A percentile compares a stretch with the other conserved stretches of the same genome.
Evolutionary conservation across 1,140 invertebrate genomes (phyloP).

Genomic region (Drosophila triauraria): DNA sequence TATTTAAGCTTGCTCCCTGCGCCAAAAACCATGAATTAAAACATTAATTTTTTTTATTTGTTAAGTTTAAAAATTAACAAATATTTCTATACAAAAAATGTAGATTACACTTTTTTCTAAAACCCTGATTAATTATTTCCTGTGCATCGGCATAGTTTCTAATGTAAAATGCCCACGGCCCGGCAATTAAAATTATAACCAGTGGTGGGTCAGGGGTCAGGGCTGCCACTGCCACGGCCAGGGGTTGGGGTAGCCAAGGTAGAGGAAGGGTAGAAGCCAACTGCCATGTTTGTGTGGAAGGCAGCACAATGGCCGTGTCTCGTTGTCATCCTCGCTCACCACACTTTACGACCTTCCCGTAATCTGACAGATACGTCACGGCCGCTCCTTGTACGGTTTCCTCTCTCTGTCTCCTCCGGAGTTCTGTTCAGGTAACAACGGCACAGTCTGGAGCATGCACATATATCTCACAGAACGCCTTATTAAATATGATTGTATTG

Average conservation of each 20-base stretch:
- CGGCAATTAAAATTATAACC: slow-evolving; percentile 79
- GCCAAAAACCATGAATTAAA: too few relatives aligned
- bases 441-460: slow-evolving; percentile 5
- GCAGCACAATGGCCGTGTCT: slow-evolving; percentile 74
- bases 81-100: not conserved
- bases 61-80: too few relatives aligned
- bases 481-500: slow-evolving; percentile 82
- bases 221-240: not conserved
- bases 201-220: slow-evolving; percentile 39
- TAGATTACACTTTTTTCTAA: not conserved
- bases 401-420: not conserved
- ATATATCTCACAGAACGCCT: slow-evolving; percentile 50
- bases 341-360: slow-evolving; percentile 81
- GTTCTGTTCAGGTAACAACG: slow-evolving; percentile 11
- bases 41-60: too few relatives aligned
- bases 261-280: slow-evolving; percentile 38
- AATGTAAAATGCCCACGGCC: slow-evolving; percentile 63
- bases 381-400: slow-evolving; percentile 33
- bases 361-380: slow-evolving; percentile 85
- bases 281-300: slow-evolving; percentile 73
- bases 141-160: slow-evolving; percentile 15
- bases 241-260: slow-evolving; percentile 5
- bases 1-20: too few relatives aligned
- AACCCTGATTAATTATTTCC: not conserved
- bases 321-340: slow-evolving; percentile 83